Evolutionary conservation across 2,888 invertebrate genomes (phyloP).

Genomic region (Schizaphis graminum): DNA sequence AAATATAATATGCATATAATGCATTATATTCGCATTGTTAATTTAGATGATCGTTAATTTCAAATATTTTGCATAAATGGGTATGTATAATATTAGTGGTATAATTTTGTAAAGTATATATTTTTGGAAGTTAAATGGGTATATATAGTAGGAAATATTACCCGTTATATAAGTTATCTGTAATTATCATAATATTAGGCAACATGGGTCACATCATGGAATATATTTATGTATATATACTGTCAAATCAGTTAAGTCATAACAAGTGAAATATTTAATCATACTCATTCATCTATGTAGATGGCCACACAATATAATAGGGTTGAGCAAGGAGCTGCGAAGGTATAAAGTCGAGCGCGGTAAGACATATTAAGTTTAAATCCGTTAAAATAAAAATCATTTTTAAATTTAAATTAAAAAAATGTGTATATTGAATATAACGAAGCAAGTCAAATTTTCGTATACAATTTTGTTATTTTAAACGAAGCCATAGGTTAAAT

Average conservation of each 20-base stretch:
- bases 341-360: no score
- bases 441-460: no score
- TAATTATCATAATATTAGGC: background rate
- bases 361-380: no score
- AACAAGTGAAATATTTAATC: no score
- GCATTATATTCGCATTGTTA: background rate
- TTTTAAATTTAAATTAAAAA: no score
- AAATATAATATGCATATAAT: conserved; percentile 10
- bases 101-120: background rate
- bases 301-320: no score
- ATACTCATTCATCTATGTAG: no score
- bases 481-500: background rate
- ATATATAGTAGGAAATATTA: background rate
- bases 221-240: background rate
- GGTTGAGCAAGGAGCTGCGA: no score
- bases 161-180: background rate
- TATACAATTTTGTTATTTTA: background rate
- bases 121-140: background rate
- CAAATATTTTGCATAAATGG: background rate
- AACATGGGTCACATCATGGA: background rate
- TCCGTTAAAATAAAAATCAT: no score
- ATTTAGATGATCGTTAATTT: background rate
- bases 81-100: background rate
- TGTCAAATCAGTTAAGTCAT: no score
- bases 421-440: no score